A percentile compares a stretch with the other conserved stretches of the same genome.
These are phyloP conservation scores for Bombyx huttoni DNA, from an alignment of 2,888 invertebrate species.

Conservation along the genomic window DNA sequence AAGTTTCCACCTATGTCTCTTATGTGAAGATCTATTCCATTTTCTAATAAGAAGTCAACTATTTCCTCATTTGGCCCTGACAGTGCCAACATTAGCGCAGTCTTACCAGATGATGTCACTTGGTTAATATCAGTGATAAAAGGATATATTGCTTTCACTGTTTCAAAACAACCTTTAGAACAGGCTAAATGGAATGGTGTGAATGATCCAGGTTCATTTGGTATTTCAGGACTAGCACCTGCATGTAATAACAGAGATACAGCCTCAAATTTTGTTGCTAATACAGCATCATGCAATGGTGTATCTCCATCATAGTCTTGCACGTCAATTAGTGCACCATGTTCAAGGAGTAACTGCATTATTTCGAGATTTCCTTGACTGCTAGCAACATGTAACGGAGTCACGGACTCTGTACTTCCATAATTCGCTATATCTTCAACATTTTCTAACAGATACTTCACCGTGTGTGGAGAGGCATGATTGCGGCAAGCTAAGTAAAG, in stretches of 20 bases:
- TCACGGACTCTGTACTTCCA: slow-evolving; percentile 57
- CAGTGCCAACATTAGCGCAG: slow-evolving; percentile 45
- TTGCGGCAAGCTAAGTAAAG: slow-evolving; percentile 55
- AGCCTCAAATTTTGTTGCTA: slow-evolving; percentile 31
- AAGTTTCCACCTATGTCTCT: slow-evolving; percentile 35
- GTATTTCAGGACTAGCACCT: slow-evolving; percentile 50
- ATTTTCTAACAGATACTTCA: slow-evolving; percentile 40
- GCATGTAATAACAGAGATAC: slow-evolving; percentile 44
- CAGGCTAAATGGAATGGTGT: slow-evolving; percentile 62
- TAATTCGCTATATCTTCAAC: slow-evolving; percentile 50
- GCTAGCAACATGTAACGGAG: slow-evolving; percentile 54
- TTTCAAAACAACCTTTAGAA: slow-evolving; percentile 39
- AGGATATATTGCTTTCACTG: slow-evolving; percentile 35
- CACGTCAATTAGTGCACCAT: slow-evolving; percentile 50
- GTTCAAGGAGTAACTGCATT: slow-evolving; percentile 44
- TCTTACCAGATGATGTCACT: slow-evolving; percentile 36
- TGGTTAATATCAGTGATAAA: slow-evolving; percentile 50
- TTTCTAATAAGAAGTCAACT: slow-evolving; percentile 40
- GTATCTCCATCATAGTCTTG: slow-evolving; percentile 66
- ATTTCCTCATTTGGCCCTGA: slow-evolving; percentile 36
- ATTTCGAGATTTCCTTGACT: slow-evolving; percentile 46
- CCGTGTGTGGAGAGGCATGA: slow-evolving; percentile 36
- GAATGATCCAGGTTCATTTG: slow-evolving; percentile 38
- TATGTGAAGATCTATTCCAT: slow-evolving; percentile 52
- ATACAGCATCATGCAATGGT: slow-evolving; percentile 56